Conservation (phyloP, 2,113 vertebrate genomes). For the Vombatus ursinus region DNA sequence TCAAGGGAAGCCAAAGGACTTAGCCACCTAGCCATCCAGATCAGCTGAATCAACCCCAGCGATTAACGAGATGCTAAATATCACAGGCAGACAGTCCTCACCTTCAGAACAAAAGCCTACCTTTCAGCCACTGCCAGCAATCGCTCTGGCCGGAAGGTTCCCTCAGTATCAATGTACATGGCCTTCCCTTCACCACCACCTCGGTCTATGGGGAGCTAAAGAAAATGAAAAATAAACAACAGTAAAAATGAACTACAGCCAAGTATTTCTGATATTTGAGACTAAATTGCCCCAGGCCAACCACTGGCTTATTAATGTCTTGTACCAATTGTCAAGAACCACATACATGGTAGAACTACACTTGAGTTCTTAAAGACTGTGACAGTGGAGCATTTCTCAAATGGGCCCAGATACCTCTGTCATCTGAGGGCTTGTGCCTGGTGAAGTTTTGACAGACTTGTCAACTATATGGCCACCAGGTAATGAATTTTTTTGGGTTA, state of each 20-base stretch:
- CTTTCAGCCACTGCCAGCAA: constrained; percentile 97
- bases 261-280: constrained; percentile 36
- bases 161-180: constrained; percentile 98
- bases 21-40: neutral
- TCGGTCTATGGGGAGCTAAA: constrained; percentile 95
- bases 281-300: neutral
- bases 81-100: neutral
- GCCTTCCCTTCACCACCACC: constrained; percentile 98
- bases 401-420: neutral
- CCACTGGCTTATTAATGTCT: neutral
- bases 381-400: neutral
- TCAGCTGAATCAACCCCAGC: neutral
- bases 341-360: neutral
- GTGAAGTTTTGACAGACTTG: neutral
- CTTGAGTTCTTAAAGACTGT: neutral
- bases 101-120: constrained; percentile 77
- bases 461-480: neutral
- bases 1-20: neutral
- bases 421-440: neutral
- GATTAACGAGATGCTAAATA: constrained; percentile 6
- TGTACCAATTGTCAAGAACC: neutral
- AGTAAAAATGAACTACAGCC: constrained; percentile 39
- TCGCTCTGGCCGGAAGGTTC: constrained; percentile 96
- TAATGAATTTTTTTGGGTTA: neutral
- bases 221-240: constrained; percentile 39